phyloP scores from a whole-genome alignment of 1,140 invertebrate species.

The Conus betulinus region DNA sequence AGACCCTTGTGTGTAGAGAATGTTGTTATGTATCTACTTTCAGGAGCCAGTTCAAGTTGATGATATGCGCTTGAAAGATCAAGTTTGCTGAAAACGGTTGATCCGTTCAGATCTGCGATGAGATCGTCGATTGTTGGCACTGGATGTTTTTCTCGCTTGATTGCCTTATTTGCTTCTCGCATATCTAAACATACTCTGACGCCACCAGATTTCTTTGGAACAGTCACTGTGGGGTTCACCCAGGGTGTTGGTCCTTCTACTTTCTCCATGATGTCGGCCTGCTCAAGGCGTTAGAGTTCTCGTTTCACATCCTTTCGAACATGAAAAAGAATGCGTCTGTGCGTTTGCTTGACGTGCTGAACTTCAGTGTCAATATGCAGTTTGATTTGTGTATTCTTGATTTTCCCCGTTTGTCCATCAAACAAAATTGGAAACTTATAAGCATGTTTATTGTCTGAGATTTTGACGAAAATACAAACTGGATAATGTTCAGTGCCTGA shows the following conservation, averaged over 20 bases:
- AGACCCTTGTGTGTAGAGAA: too few relatives aligned
- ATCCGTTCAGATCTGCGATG: too few relatives aligned
- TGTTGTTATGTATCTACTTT: too few relatives aligned
- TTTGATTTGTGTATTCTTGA: background rate
- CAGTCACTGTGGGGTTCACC: background rate
- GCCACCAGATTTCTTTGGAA: background rate
- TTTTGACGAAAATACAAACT: background rate
- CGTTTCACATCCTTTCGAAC: constrained; percentile 33
- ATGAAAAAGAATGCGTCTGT: constrained; percentile 37
- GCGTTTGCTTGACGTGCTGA: constrained; percentile 23
- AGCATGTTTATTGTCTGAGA: background rate
- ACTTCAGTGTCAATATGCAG: constrained; percentile 17
- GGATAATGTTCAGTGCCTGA: background rate
- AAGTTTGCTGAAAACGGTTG: too few relatives aligned
- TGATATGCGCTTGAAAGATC: too few relatives aligned
- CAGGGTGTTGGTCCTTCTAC: background rate
- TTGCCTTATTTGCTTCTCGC: background rate
- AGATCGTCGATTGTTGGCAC: too few relatives aligned
- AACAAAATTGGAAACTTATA: background rate
- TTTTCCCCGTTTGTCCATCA: background rate
- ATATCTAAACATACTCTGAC: background rate
- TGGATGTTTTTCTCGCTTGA: too few relatives aligned
- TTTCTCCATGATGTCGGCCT: constrained; percentile 2
- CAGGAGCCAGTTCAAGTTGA: too few relatives aligned
- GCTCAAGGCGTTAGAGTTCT: constrained; percentile 27